Evolutionary conservation across 2,797 vertebrate species (phyloP), one percentile per base, ranked within the genome.

Genomic region (Hipposideros larvatus): DNA sequence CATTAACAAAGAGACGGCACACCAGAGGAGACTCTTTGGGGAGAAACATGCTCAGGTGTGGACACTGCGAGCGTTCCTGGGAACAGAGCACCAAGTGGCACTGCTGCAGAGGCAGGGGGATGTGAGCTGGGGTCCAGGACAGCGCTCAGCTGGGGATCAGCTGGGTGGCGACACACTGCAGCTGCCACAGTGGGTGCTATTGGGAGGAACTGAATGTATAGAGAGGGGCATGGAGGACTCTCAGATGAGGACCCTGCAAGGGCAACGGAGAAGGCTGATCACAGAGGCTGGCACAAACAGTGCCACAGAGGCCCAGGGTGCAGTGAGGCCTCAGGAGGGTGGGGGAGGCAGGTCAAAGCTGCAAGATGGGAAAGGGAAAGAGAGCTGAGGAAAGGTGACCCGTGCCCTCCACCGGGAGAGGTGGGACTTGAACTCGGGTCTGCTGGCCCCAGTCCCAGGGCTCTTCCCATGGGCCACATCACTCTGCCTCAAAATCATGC

Each of bases 61-160:
- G 19, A 68, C 46, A 51, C 15, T 0, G 2, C 0, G 11, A 22
- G 14, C 0, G 0, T 26, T 66, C 31, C 46, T 77, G 43, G 73
- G 46, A 22, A 43, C 48, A 55, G n/a, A 55, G 37, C n/a, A 16
- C n/a, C 68, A 41, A 6, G n/a, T 0, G 2, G 43, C 37, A 53
- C 8, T 57, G 48, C 57, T 37, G 22, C 51, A 11, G 79, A 22
- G 43, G 34, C 51, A 57, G 8, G 3, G 7, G 53, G 3, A 2
- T 19, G 43, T 34, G 26, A 14, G 11, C 65, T 21, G 16, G 31
- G 18, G 1, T 4, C 53, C 55, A 8, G 24, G 10, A 11, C 8
- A 63, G 28, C 61, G 28, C 0, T 1, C 2, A 13, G 4, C 48
- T 41, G 3, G 11, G 24, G 65, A 65, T 68, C 4, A 1, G 22